Evolutionary conservation across 1,140 invertebrate species (phyloP).

Genomic region (Bombus impatiens): DNA sequence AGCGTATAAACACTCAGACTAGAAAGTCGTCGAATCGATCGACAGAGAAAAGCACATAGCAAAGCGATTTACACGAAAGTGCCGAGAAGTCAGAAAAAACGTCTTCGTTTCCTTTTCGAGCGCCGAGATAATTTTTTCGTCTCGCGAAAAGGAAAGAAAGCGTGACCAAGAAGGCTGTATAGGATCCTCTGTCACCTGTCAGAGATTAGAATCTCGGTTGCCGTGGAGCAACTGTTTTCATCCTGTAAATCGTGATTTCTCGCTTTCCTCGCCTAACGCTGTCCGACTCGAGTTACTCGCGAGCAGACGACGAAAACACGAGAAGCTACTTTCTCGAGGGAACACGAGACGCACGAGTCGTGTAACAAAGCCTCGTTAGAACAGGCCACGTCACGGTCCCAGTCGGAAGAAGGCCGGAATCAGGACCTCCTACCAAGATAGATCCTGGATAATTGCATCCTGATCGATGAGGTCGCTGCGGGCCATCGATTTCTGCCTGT

Average conservation of each 20-base stretch:
- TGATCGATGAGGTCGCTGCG: constrained; percentile 71
- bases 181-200: constrained; percentile 21
- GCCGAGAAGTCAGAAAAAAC: background rate
- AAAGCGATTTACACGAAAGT: background rate
- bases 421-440: constrained; percentile 66
- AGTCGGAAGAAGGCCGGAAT: constrained; percentile 55
- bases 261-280: constrained; percentile 46
- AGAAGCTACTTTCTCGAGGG: constrained; percentile 58
- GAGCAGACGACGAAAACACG: constrained; percentile 53
- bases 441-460: constrained; percentile 68
- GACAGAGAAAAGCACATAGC: background rate
- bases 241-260: constrained; percentile 38
- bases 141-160: background rate
- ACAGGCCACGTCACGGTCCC: constrained; percentile 50
- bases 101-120: background rate
- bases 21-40: background rate
- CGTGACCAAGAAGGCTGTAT: no score
- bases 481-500: constrained; percentile 56
- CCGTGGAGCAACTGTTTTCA: constrained; percentile 33
- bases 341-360: constrained; percentile 57
- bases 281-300: constrained; percentile 55
- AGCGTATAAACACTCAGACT: background rate
- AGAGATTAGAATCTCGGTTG: constrained; percentile 16
- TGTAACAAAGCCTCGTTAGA: constrained; percentile 64
- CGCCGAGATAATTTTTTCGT: background rate